Evolutionary conservation across 2,888 invertebrate species (phyloP).

Genomic region (Salticus scenicus): DNA sequence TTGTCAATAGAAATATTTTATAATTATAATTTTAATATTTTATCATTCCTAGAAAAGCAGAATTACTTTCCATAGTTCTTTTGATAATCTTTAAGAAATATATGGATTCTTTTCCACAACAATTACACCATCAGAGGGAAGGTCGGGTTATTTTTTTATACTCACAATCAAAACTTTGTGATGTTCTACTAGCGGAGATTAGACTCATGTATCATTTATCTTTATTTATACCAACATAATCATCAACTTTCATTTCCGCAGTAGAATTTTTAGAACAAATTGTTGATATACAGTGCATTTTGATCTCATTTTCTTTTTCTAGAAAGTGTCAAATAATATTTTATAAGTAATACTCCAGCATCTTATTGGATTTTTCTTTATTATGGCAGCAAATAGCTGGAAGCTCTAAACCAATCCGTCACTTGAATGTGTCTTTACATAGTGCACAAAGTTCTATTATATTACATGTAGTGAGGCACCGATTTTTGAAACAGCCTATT

Average conservation of each 20-base stretch:
- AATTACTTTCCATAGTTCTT: too few relatives aligned
- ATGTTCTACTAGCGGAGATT: too few relatives aligned
- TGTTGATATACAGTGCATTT: not conserved
- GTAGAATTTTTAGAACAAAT: not conserved
- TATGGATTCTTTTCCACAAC: too few relatives aligned
- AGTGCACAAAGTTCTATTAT: not conserved
- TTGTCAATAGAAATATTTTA: not conserved
- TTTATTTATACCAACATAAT: not conserved
- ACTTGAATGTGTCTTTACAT: conserved; percentile 28
- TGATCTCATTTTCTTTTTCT: not conserved
- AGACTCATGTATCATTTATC: not conserved
- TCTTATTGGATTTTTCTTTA: not conserved
- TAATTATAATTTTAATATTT: not conserved
- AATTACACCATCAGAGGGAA: too few relatives aligned
- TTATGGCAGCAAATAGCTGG: conserved; percentile 11
- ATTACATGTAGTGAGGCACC: not conserved
- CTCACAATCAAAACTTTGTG: too few relatives aligned
- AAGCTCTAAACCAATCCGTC: conserved; percentile 25
- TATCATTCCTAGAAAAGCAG: too few relatives aligned
- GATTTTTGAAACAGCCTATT: conserved; percentile 32
- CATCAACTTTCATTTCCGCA: not conserved
- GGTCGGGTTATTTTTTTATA: too few relatives aligned
- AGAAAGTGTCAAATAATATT: not conserved
- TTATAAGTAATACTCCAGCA: not conserved
- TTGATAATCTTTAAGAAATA: too few relatives aligned